Conservation (phyloP, 2,113 vertebrate genomes). For the Psephotus haematonotus region DNA sequence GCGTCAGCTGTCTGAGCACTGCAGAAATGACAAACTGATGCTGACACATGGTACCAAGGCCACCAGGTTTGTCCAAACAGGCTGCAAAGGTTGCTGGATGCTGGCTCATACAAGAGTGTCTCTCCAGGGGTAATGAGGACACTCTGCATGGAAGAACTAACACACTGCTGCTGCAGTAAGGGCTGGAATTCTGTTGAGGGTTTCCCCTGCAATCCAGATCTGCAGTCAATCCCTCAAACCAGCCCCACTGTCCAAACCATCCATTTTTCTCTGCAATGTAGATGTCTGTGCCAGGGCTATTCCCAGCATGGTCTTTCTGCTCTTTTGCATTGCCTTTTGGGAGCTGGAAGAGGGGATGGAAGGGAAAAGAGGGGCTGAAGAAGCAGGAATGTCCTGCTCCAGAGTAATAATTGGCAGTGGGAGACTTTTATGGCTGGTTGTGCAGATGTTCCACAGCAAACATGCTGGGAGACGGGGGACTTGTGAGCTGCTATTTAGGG, state of each 20-base stretch:
- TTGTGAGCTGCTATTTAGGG: not conserved
- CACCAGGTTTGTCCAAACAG: not conserved
- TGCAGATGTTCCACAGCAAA: not conserved
- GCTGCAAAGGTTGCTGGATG: not conserved
- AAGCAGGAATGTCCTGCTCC: not conserved
- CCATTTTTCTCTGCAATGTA: not conserved
- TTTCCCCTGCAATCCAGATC: not conserved
- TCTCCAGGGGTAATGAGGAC: not conserved
- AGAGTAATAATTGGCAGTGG: accelerated
- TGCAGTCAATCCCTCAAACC: not conserved
- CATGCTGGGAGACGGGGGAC: not conserved
- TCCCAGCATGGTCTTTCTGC: not conserved
- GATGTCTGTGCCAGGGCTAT: not conserved
- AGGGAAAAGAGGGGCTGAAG: not conserved
- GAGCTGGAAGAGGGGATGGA: not conserved
- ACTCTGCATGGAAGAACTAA: not conserved
- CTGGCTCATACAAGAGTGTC: not conserved
- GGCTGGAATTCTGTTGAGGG: not conserved
- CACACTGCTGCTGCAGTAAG: not conserved
- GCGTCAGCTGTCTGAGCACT: not conserved
- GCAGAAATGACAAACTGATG: not conserved
- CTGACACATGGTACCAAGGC: not conserved
- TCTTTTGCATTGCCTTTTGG: not conserved
- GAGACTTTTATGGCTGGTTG: not conserved
- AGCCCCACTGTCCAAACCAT: not conserved